Evolutionary conservation across 2,888 invertebrate species (phyloP).

Genomic region (Imbricaverruca yamaguchii): DNA sequence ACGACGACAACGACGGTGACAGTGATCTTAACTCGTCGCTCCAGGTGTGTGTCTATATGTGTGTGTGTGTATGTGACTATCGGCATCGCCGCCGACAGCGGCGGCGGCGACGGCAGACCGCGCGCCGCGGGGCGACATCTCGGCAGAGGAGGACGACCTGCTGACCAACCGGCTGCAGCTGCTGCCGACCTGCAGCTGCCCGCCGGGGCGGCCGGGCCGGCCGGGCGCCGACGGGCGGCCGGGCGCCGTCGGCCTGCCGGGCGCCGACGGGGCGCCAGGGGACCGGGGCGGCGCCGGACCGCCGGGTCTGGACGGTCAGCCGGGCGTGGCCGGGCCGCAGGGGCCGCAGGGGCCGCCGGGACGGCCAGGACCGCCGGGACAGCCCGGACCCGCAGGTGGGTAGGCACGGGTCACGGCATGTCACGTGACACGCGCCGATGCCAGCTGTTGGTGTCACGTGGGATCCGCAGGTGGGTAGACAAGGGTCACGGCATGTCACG

Average conservation of each 20-base stretch:
- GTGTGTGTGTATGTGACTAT: no score
- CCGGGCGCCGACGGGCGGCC: background rate
- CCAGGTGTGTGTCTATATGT: no score
- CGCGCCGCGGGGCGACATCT: background rate
- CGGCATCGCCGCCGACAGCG: background rate
- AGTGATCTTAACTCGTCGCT: no score
- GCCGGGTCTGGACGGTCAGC: background rate
- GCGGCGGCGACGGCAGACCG: background rate
- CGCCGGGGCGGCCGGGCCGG: background rate
- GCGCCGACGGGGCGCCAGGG: background rate
- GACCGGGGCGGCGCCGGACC: background rate
- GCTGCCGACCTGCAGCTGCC: background rate
- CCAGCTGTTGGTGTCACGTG: no score
- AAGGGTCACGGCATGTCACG: no score
- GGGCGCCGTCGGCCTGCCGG: background rate
- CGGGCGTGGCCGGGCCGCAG: background rate
- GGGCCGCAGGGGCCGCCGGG: background rate
- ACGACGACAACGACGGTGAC: no score
- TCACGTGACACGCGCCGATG: no score
- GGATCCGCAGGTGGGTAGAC: no score
- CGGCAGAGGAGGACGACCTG: constrained; percentile 1
- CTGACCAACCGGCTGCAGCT: background rate
- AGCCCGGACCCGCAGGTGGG: background rate
- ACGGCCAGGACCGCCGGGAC: background rate
- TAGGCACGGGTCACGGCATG: no score